A percentile compares a stretch with the other conserved stretches of the same genome.
phyloP scores from a whole-genome alignment of 1,140 invertebrate species.

The Drosophila ogumai region DNA sequence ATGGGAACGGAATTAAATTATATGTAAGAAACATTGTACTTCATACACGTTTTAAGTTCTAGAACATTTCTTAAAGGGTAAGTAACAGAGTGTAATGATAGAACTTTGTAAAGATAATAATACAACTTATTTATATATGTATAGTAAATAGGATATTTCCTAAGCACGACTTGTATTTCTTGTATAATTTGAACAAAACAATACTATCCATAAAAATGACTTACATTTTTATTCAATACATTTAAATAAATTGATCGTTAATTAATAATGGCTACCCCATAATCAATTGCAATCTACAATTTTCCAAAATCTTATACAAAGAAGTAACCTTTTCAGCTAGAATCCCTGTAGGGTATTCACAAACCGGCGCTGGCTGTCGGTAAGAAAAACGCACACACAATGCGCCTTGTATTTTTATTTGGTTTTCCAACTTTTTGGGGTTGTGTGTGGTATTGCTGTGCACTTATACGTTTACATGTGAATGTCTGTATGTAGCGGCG shows the following conservation, averaged over 20 bases:
- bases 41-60: no score
- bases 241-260: neutral
- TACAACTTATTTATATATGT: neutral
- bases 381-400: slow-evolving; percentile 68
- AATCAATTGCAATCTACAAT: neutral
- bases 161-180: no score
- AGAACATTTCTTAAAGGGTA: no score
- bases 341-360: slow-evolving; percentile 20
- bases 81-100: neutral
- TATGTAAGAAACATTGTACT: slow-evolving; percentile 11
- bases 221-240: neutral
- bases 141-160: neutral
- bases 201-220: neutral
- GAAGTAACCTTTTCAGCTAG: no score
- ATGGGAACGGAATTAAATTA: slow-evolving; percentile 4
- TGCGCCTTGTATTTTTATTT: slow-evolving; percentile 79
- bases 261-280: neutral
- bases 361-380: slow-evolving; percentile 27
- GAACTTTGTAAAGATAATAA: neutral
- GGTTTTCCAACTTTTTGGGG: slow-evolving; percentile 81
- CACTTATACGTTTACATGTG: slow-evolving; percentile 50
- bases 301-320: neutral
- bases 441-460: slow-evolving; percentile 71
- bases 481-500: slow-evolving; percentile 37
- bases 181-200: neutral